Evolutionary conservation across 1,140 invertebrate species (phyloP).

Genomic region (Drosophila malerkotliana): DNA sequence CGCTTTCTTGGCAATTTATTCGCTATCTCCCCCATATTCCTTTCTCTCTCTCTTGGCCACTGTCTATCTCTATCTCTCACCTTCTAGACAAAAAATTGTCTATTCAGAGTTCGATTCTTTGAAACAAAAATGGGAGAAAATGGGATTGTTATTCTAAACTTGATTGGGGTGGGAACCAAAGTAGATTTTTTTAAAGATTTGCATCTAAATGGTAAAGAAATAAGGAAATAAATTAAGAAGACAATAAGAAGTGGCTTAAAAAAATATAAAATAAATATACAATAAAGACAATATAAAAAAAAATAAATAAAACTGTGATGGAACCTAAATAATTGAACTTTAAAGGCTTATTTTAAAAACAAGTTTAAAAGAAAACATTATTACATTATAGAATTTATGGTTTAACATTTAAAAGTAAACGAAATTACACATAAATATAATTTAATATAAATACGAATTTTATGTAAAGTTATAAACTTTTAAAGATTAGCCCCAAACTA

Average conservation of each 20-base stretch:
- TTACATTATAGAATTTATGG: too few species aligned
- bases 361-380: too few species aligned
- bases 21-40: conserved; percentile 2
- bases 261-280: neutral
- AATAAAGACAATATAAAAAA: neutral
- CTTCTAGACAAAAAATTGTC: conserved; percentile 26
- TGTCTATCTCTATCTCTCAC: neutral
- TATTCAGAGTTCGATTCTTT: conserved; percentile 51
- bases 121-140: conserved; percentile 21
- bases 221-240: neutral
- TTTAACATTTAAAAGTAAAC: too few species aligned
- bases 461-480: too few species aligned
- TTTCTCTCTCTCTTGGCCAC: neutral
- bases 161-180: conserved; percentile 17
- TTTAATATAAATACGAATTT: too few species aligned
- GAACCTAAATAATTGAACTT: too few species aligned
- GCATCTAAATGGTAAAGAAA: conserved; percentile 4
- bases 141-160: conserved; percentile 5
- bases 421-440: too few species aligned
- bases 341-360: too few species aligned
- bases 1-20: conserved; percentile 55
- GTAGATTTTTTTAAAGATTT: conserved; percentile 10
- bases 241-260: neutral
- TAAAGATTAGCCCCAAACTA: too few species aligned
- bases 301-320: too few species aligned